These are phyloP conservation scores for Callimorpha dominula DNA, from an alignment of 2,888 invertebrate genomes.

Conservation along the genomic window DNA sequence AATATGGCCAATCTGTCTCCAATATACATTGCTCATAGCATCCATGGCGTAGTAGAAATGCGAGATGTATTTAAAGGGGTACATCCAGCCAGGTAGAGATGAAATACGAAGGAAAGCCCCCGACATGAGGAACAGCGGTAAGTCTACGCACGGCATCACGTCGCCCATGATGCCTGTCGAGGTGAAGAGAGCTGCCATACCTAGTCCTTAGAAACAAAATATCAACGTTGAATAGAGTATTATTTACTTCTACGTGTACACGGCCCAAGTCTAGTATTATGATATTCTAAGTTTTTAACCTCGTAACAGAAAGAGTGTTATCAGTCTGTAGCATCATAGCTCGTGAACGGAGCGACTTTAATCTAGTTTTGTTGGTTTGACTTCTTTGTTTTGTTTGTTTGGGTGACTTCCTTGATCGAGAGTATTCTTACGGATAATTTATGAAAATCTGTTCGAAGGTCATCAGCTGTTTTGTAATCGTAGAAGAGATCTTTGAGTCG, in stretches of 20 bases:
- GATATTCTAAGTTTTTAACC: too few relatives aligned
- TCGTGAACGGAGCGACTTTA: too few relatives aligned
- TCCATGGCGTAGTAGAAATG: constrained; percentile 85
- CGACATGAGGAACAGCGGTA: constrained; percentile 79
- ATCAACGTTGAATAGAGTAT: not conserved
- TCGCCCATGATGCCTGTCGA: constrained; percentile 76
- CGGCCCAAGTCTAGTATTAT: not conserved
- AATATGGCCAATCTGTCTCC: constrained; percentile 79
- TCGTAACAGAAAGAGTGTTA: too few relatives aligned
- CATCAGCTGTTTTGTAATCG: too few relatives aligned
- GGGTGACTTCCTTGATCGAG: too few relatives aligned
- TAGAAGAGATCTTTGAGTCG: too few relatives aligned
- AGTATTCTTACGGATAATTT: too few relatives aligned
- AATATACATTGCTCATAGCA: constrained; percentile 83
- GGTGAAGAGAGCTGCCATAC: constrained; percentile 80
- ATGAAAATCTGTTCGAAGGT: too few relatives aligned
- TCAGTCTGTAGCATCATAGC: too few relatives aligned
- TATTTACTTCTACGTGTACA: not conserved
- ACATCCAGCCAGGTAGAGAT: constrained; percentile 74
- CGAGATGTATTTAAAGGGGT: constrained; percentile 79
- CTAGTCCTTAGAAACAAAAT: constrained; percentile 67
- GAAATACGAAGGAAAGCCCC: constrained; percentile 81
- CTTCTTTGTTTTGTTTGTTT: too few relatives aligned
- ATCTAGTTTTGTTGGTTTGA: too few relatives aligned
- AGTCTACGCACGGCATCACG: constrained; percentile 82